Evolutionary conservation across 1,140 invertebrate species (phyloP).

Genomic region (Helicoverpa armigera): DNA sequence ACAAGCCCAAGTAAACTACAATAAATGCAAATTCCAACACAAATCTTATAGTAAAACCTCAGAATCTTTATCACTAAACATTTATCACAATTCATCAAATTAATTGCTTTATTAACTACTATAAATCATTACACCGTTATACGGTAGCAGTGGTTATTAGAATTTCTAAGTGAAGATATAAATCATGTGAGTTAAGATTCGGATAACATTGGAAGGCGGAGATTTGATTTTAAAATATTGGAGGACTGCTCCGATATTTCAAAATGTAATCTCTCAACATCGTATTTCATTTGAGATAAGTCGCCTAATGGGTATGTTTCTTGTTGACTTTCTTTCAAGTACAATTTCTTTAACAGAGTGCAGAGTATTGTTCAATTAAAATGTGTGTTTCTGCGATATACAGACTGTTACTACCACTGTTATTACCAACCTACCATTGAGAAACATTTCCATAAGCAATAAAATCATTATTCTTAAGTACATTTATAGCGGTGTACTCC

Average conservation of each 20-base stretch:
- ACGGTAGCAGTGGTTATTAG: constrained; percentile 47
- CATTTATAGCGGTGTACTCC: background rate
- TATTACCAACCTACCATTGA: too few species aligned
- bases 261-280: background rate
- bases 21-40: constrained; percentile 15
- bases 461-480: background rate
- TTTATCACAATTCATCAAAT: constrained; percentile 24
- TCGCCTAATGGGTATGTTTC: background rate
- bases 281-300: background rate
- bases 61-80: constrained; percentile 2
- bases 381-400: background rate
- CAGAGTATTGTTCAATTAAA: background rate
- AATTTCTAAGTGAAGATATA: constrained; percentile 39
- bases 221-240: constrained; percentile 16
- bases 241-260: background rate
- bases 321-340: too few species aligned
- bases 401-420: background rate
- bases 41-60: background rate
- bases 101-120: constrained; percentile 56
- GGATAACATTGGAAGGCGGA: constrained; percentile 19
- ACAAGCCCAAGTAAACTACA: background rate
- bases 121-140: constrained; percentile 53
- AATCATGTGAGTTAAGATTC: constrained; percentile 14
- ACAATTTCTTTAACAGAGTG: too few species aligned
- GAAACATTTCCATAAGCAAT: background rate